Base-by-base conservation (phyloP, 2,888 invertebrate species). In the Eupithecia subumbrata region DNA sequence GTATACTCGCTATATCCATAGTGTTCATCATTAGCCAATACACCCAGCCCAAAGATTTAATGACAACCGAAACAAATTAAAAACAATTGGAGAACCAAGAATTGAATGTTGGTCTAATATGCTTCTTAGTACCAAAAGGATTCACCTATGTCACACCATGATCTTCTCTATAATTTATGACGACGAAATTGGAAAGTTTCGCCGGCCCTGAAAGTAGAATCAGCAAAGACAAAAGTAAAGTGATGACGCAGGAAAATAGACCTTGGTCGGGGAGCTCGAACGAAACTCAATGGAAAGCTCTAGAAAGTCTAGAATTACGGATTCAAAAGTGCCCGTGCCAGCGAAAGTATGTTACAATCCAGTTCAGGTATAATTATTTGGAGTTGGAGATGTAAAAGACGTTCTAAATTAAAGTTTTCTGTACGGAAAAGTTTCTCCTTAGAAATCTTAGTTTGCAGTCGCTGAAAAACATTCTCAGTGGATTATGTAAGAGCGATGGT, bases 231-330 rank as follows among this genome's bases (percentile, higher is more conserved):
- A 67, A 91, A 88, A 91, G 90, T 91, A 90, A 84, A 40, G 92
- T 72, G 68, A 68, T 68, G 68, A 68, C 43, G 43, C 68, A 45
- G 43, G 43, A 43, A 68, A 68, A 45, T 68, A 68, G 25, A 71
- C 82, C 66, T 82, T 91, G 91, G 81, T 81, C 82, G 5, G 56
- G 78, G 60, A 85, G 86, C 89, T 89, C 89, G 88, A 86, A 77
- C 40, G 37, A 30, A 76, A 71, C 69, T 71, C 63, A 77, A 73
- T 77, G 69, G 73, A 76, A 72, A 75, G 71, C 74, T 68, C 71
- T 73, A 72, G 56, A 76, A 72, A 73, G 48, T 73, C 73, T 73
- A 71, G 78, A 78, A 78, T 76, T 76, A 76, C 74, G 69, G 72
- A 72, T 72, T 72, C 74, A 72, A 78, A 78, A 74, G 76, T 71